Percentiles rank a stretch among this genome's conserved stretches.
phyloP scores from a whole-genome alignment of 1,140 invertebrate genomes.

The Drosophila virilis region DNA sequence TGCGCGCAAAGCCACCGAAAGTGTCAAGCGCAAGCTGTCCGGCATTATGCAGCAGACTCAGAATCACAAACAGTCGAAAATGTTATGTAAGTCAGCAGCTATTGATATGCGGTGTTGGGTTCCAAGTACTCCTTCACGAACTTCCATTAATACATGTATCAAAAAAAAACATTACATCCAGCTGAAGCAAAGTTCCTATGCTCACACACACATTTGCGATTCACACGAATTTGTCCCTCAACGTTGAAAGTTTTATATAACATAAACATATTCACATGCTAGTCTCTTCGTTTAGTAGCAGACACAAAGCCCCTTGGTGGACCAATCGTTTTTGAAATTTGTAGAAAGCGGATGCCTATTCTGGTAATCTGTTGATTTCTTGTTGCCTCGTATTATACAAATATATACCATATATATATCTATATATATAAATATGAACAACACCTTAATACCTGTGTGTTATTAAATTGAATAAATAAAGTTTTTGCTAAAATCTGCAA shows the following conservation, averaged over 20 bases:
- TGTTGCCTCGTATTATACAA: constrained; percentile 33
- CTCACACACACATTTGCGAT: constrained; percentile 26
- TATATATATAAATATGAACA: constrained; percentile 15
- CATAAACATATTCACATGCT: constrained; percentile 12
- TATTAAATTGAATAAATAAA: constrained; percentile 63
- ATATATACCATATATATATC: neutral
- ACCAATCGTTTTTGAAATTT: constrained; percentile 59
- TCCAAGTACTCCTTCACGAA: constrained; percentile 1
- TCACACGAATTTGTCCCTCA: constrained; percentile 32
- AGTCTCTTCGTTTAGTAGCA: constrained; percentile 10
- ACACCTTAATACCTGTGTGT: constrained; percentile 42
- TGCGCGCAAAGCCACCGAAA: constrained; percentile 52
- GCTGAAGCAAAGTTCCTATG: constrained; percentile 10
- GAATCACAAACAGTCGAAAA: constrained; percentile 56
- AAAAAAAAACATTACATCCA: neutral
- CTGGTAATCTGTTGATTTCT: constrained; percentile 38
- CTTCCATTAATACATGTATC: constrained; percentile 14
- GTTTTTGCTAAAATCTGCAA: constrained; percentile 49
- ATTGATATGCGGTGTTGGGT: constrained; percentile 50
- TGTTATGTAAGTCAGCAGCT: constrained; percentile 55
- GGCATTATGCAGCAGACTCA: constrained; percentile 36
- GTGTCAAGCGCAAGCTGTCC: constrained; percentile 56
- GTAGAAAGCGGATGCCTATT: constrained; percentile 17
- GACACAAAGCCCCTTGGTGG: constrained; percentile 40
- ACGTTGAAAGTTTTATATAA: constrained; percentile 24